Base-by-base conservation (phyloP, 2,113 vertebrate species). In the Oreocharis arfaki region DNA sequence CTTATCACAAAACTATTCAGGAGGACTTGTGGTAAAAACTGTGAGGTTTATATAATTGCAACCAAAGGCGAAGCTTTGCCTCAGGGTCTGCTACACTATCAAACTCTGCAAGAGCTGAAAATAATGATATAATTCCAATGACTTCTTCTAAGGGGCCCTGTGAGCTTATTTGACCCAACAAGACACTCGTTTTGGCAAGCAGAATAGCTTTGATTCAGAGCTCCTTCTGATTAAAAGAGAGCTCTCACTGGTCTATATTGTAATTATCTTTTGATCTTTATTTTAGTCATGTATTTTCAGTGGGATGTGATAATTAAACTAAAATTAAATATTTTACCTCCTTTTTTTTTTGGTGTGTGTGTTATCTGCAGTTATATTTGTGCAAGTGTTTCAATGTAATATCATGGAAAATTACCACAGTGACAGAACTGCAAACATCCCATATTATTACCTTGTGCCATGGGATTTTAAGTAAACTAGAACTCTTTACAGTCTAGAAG, bases 401-500 rank as follows among this genome's bases (percentile, higher is more conserved):
- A 85, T 65, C 19, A 32, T 19, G 46, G 78, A 93, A 90, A 92
- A 94, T 87, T 89, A 92, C 64, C 41, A 49, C 6, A 5, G 84
- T 85, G 84, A 87, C 44, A 71, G 76, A 89, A 49, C 57, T 75
- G 61, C 61, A 87, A 92, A 78, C 78, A 83, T 93, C 79, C 59
- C 10, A 1, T 65, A 57, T 82, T 88, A 80, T 89, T 94, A 95
- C 84, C 50, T 88, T 42, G 21, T 86, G 71, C 60, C 50, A 12
- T 55, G 89, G 93, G 91, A 95, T 93, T 91, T 91, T 55, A 80
- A 89, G 87, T 90, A 90, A 87, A 83, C 87, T 93, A 59, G 57
- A 94, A 89, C 91, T 89, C 93, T 97, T 91, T 85, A 79, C 78
- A 69, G 57, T 95, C 88, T 91, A 94, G 94, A 87, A 96, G 84